These are phyloP conservation scores for Napeogenes inachia DNA, from an alignment of 2,888 invertebrate species.

Conservation along the genomic window DNA sequence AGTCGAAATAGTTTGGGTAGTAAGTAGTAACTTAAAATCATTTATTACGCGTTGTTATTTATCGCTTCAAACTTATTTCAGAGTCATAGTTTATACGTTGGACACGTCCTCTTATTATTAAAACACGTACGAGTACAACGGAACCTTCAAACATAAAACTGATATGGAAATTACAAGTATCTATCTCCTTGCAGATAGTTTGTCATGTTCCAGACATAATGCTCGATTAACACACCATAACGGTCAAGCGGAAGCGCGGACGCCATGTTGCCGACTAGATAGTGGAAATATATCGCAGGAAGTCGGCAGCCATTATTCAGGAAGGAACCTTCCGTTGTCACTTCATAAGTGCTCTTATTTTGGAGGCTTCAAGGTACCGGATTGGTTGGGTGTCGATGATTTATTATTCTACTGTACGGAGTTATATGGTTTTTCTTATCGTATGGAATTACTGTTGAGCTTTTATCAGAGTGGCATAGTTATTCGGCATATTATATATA, in stretches of 20 bases:
- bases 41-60: too few relatives aligned
- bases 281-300: conserved; percentile 76
- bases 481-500: too few relatives aligned
- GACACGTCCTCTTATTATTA: too few relatives aligned
- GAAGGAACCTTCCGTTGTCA: conserved; percentile 67
- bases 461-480: too few relatives aligned
- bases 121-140: too few relatives aligned
- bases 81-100: too few relatives aligned
- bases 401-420: conserved; percentile 5
- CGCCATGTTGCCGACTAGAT: conserved; percentile 70
- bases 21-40: too few relatives aligned
- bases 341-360: conserved; percentile 65
- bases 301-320: conserved; percentile 71
- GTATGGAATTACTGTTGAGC: too few relatives aligned
- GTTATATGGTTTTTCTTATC: neutral
- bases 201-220: conserved; percentile 69
- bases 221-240: conserved; percentile 76
- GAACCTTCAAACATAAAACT: neutral
- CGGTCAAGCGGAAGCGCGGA: conserved; percentile 70
- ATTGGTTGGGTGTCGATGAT: conserved; percentile 19
- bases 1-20: too few relatives aligned
- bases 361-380: conserved; percentile 25
- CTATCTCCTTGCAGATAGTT: conserved; percentile 45
- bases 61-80: too few relatives aligned
- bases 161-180: neutral